Base-by-base conservation (phyloP, 2,113 vertebrate genomes). In the Hylia prasina region DNA sequence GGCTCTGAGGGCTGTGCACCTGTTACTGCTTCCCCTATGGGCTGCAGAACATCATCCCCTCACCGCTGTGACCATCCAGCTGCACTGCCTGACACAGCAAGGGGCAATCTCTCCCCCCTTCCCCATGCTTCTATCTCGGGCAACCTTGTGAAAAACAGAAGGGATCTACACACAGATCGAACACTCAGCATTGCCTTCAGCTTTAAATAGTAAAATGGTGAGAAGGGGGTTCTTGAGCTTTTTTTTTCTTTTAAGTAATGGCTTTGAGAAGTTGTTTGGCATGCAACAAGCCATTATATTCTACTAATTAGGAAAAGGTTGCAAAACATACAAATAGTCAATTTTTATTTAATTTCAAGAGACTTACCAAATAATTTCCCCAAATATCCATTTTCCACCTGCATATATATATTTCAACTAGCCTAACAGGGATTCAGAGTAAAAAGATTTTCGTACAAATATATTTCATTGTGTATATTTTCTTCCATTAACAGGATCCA, bases 351-450 rank as follows among this genome's bases (percentile, higher is more conserved):
- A 35, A 35, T 89, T 89, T 80, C 65, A 94, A 87, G 64, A 77
- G 76, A 64, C 81, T 66, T 71, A 83, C 87, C 82, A 96, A 95
- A 94, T 89, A 93, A 88, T 95, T 97, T 75, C 79, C 87, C 90
- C 81, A 93, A 89, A 88, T 85, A 68, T 10, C 82, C 23, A 30
- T 77, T 72, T 69, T 78, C 45, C 85, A 91, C 78, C 95, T 96
- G 96, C 94, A 83, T 84, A 71, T 82, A 87, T 90, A 63, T 84
- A 96, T 94, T 87, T 85, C 83, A 90, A 75, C 94, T 96, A 96
- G 73, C 39, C 93, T 97, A 97, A 79, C 95, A 90, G 79, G 64
- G 90, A 76, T 58, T 93, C 87, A 51, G 86, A 45, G 82, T 81
- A 87, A 47, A 73, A 85, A 56, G 57, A 51, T 85, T 95, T 93